These are phyloP conservation scores for Sycophila texana DNA, from an alignment of 2,888 invertebrate genomes.

Conservation along the genomic window DNA sequence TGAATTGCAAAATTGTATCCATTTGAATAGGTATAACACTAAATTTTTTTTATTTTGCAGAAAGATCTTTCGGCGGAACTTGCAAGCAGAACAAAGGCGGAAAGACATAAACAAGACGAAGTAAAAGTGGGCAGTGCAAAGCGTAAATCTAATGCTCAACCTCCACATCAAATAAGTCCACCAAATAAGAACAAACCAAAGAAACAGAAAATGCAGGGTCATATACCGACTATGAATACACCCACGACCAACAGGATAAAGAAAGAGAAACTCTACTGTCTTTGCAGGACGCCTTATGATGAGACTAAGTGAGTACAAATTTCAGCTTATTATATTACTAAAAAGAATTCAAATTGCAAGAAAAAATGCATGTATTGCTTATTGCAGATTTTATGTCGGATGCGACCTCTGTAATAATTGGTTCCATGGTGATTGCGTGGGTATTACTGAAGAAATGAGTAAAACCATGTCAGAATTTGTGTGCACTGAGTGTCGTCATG, in stretches of 20 bases:
- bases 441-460: slow-evolving; percentile 93
- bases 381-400: slow-evolving; percentile 92
- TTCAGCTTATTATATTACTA: background rate
- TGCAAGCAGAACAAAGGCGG: slow-evolving; percentile 83
- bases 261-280: slow-evolving; percentile 91
- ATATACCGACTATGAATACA: slow-evolving; percentile 67
- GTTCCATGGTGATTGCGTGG: slow-evolving; percentile 98
- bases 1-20: slow-evolving; percentile 29
- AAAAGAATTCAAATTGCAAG: too few species aligned
- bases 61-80: slow-evolving; percentile 86
- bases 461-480: slow-evolving; percentile 93
- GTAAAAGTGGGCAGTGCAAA: slow-evolving; percentile 80
- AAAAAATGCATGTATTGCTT: too few species aligned
- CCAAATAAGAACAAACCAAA: slow-evolving; percentile 71
- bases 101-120: slow-evolving; percentile 83
- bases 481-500: slow-evolving; percentile 90
- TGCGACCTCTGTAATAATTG: slow-evolving; percentile 98
- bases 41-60: slow-evolving; percentile 72
- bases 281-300: slow-evolving; percentile 96
- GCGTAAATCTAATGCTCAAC: slow-evolving; percentile 77
- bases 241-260: slow-evolving; percentile 74
- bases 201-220: slow-evolving; percentile 70
- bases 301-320: slow-evolving; percentile 86
- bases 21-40: slow-evolving; percentile 2
- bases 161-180: slow-evolving; percentile 71